Evolutionary conservation across 2,797 vertebrate genomes (phyloP).

Genomic region (Gadopsis bispinosus): DNA sequence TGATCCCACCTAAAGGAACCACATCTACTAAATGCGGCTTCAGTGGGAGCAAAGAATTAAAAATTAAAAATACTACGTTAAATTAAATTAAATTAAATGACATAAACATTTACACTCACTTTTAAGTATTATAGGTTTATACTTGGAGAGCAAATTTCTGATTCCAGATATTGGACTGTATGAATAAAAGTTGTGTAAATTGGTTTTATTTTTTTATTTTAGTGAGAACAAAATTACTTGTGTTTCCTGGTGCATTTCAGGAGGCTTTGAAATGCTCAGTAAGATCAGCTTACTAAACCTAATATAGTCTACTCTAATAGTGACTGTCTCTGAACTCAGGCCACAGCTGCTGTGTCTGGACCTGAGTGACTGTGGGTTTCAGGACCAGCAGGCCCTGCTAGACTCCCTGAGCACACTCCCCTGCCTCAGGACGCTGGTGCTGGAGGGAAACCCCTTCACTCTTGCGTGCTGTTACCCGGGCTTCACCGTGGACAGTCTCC

Average conservation of each 20-base stretch:
- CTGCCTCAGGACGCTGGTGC: constrained; percentile 82
- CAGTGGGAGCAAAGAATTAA: neutral
- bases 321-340: constrained; percentile 77
- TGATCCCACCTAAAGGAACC: neutral
- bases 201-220: neutral
- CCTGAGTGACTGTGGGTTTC: constrained; percentile 89
- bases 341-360: constrained; percentile 90
- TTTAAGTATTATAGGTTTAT: neutral
- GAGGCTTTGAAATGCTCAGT: neutral
- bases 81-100: too few species aligned
- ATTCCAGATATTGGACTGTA: too few species aligned
- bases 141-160: too few species aligned
- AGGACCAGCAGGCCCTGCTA: constrained; percentile 79
- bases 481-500: constrained; percentile 86
- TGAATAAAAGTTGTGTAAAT: too few species aligned
- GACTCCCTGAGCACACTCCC: constrained; percentile 75
- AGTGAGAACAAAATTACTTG: neutral
- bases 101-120: neutral
- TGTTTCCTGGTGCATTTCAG: neutral
- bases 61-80: too few species aligned
- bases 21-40: neutral
- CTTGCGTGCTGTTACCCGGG: constrained; percentile 88
- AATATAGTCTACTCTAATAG: neutral
- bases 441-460: constrained; percentile 90
- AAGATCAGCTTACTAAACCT: neutral